phyloP scores from a whole-genome alignment of 1,140 invertebrate species.

The Tachypleus tridentatus region DNA sequence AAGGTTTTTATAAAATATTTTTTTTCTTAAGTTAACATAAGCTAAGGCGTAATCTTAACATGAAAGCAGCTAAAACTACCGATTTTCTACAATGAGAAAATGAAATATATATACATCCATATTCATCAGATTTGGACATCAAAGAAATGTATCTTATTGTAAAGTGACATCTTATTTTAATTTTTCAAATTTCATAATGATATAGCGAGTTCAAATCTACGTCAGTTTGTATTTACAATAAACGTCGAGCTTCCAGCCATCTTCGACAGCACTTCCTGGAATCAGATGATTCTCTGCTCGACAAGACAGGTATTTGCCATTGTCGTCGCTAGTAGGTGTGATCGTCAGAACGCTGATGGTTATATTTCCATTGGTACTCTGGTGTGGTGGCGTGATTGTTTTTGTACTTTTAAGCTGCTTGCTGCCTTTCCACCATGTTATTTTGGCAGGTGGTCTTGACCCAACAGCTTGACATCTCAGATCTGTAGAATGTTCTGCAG shows the following conservation, averaged over 20 bases:
- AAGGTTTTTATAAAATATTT: too few species aligned
- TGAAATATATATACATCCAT: background rate
- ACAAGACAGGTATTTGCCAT: conserved; percentile 20
- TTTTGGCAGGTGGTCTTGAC: conserved; percentile 63
- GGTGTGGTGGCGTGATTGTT: background rate
- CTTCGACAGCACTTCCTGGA: conserved; percentile 53
- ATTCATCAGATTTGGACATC: background rate
- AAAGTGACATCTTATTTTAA: background rate
- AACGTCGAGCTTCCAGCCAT: conserved; percentile 46
- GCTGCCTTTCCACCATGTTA: conserved; percentile 70
- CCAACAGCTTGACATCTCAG: conserved; percentile 60
- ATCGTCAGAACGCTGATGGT: conserved; percentile 24
- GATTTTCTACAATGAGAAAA: background rate
- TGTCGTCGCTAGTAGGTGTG: conserved; percentile 16
- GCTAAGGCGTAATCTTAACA: background rate
- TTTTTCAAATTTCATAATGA: background rate
- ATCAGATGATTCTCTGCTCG: conserved; percentile 21
- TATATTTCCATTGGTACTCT: conserved; percentile 8
- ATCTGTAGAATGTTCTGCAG: background rate
- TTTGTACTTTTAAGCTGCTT: conserved; percentile 37
- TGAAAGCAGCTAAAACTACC: background rate
- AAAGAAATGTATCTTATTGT: background rate
- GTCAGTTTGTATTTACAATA: conserved; percentile 40
- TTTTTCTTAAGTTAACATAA: too few species aligned
- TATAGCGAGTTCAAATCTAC: conserved; percentile 14